Base-by-base conservation (phyloP, 2,888 invertebrate species). In the Apeira syringaria region DNA sequence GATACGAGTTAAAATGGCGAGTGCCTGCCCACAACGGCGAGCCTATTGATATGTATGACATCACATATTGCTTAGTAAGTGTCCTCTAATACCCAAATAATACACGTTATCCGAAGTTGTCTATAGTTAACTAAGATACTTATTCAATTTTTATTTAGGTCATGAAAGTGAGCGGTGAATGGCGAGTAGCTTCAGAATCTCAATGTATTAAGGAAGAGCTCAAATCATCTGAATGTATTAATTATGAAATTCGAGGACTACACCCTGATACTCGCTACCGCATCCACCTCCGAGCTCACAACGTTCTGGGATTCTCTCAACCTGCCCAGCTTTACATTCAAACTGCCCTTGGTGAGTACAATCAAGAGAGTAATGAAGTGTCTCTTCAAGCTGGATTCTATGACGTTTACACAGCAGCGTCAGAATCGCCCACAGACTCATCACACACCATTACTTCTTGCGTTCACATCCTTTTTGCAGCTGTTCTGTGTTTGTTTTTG, bases 11-110 rank as follows among this genome's bases (percentile, higher is more conserved):
- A 10, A 91, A 94, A 68, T 98, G 97, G 97, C 93, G 93, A 63
- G 93, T 95, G 34, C 97, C 97, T 0, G 93, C 94, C 34, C 95
- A 97, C 71, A 98, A 98, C 80, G 98, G 98, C 5, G 96, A 96
- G 80, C 95, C 94, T 13, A 97, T 98, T 67, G 94, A 96, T 70
- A 91, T 91, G 76, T 98, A 97, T 80, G 92, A 94, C 75, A 92
- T 98, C 53, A 93, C 91, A 73, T 96, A 94, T 79, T 97, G 96
- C 76, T 93, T 94, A 71, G 96, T 96, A 90, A 93, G 81, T 80
- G 27, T 2, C 20, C 7, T 6, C 7, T 29, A 11, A 1, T 0
- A 27, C 2, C 11, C 7, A 12, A 12, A 13, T 7, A 13, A 13
- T 7, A 5, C 2, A 20, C 5, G 2, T 13, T 13, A 13, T 13